These are phyloP conservation scores for Rhaphigaster nebulosa DNA, from an alignment of 2,888 invertebrate species.

Conservation along the genomic window DNA sequence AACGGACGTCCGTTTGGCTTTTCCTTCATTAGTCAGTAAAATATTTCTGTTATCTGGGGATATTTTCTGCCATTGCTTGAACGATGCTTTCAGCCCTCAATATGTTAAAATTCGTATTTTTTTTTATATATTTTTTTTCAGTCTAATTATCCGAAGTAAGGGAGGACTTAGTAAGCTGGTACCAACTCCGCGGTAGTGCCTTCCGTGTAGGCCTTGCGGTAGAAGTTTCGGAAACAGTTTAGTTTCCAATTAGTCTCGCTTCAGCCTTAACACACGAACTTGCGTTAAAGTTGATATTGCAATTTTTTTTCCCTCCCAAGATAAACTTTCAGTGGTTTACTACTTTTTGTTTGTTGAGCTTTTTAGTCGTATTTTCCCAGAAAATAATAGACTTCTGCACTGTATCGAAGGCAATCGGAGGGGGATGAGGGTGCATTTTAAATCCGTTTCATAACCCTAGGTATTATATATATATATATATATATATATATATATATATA, in stretches of 20 bases:
- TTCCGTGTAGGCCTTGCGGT: background rate
- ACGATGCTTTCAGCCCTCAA: too few species aligned
- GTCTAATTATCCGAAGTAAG: too few species aligned
- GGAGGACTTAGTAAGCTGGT: background rate
- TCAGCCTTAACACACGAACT: background rate
- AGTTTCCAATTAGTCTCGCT: slow-evolving; percentile 25
- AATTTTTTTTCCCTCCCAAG: background rate
- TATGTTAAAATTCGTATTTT: too few species aligned
- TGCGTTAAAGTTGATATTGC: background rate
- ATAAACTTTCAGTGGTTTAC: background rate
- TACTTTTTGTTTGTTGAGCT: background rate
- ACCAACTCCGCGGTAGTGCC: background rate
- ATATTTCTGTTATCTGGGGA: background rate
- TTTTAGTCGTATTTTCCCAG: too few species aligned
- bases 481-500: too few species aligned
- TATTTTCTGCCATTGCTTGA: background rate
- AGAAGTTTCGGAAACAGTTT: background rate
- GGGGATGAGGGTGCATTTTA: too few species aligned
- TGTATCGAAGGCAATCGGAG: too few species aligned
- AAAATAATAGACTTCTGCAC: too few species aligned
- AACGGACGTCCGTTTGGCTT: background rate
- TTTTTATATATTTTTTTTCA: too few species aligned
- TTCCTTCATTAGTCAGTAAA: background rate
- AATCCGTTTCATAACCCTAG: too few species aligned
- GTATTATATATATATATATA: too few species aligned